phyloP scores from a whole-genome alignment of 2,888 invertebrate genomes.

The Melangyna quadrimaculata region DNA sequence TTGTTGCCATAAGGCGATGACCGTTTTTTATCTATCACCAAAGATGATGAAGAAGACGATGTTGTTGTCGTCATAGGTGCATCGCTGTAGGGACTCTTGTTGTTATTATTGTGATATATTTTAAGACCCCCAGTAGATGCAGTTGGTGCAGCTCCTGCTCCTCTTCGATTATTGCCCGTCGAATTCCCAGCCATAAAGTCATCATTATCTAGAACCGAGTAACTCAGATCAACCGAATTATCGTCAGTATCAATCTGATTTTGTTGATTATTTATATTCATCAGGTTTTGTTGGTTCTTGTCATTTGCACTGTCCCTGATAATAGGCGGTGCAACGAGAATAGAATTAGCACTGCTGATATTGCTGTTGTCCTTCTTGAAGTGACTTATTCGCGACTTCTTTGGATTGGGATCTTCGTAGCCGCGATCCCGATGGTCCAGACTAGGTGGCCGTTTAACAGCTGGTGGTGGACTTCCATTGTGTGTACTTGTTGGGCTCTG shows the following conservation, averaged over 20 bases:
- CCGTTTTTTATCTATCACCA: conserved; percentile 36
- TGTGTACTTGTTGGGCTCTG: conserved; percentile 90
- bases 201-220: conserved; percentile 78
- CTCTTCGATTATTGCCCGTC: conserved; percentile 2
- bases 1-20: conserved; percentile 50
- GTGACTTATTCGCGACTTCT: conserved; percentile 94
- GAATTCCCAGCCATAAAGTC: conserved; percentile 74
- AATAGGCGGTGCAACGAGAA: conserved; percentile 46
- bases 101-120: conserved; percentile 67
- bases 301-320: conserved; percentile 44
- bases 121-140: conserved; percentile 50
- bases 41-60: neutral
- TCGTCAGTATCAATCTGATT: conserved; percentile 75
- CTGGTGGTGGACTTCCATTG: conserved; percentile 87
- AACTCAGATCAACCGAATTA: conserved; percentile 78
- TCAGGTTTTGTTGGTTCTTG: conserved; percentile 64
- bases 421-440: conserved; percentile 81
- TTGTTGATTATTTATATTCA: conserved; percentile 61
- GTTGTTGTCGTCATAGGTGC: neutral
- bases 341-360: conserved; percentile 50
- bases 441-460: conserved; percentile 81
- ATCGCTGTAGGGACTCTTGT: conserved; percentile 55
- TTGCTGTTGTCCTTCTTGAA: conserved; percentile 84
- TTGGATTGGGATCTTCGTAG: conserved; percentile 84
- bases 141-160: neutral